These are phyloP conservation scores for Troilus luridus DNA, from an alignment of 2,888 invertebrate genomes.

Conservation along the genomic window DNA sequence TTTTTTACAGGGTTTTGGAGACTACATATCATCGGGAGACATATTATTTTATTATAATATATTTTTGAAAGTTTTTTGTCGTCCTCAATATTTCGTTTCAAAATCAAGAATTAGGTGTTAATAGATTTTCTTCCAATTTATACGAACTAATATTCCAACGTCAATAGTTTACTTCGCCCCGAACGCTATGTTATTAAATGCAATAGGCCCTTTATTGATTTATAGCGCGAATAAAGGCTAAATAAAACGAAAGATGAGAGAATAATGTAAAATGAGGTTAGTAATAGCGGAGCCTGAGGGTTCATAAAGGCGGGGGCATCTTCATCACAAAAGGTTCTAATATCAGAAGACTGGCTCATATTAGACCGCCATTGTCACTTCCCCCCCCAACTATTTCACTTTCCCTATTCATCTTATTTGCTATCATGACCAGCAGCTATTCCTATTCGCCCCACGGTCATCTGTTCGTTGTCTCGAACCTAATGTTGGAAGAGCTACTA, in stretches of 20 bases:
- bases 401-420: slow-evolving; percentile 18
- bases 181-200: background rate
- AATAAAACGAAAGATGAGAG: background rate
- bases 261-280: slow-evolving; percentile 26
- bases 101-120: no score
- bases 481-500: background rate
- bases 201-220: background rate
- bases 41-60: no score
- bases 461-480: background rate
- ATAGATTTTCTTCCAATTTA: no score
- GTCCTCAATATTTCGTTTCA: no score
- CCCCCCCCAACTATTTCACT: background rate
- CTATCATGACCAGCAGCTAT: slow-evolving; percentile 41
- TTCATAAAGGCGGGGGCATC: slow-evolving; percentile 24
- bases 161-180: background rate
- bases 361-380: slow-evolving; percentile 31
- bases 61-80: no score
- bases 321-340: slow-evolving; percentile 39
- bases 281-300: background rate
- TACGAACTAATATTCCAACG: no score
- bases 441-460: background rate
- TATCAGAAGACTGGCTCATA: slow-evolving; percentile 38
- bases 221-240: background rate
- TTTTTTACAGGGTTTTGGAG: no score
- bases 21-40: no score